Base-by-base conservation (phyloP, 2,888 invertebrate genomes). In the Molanna angustata region DNA sequence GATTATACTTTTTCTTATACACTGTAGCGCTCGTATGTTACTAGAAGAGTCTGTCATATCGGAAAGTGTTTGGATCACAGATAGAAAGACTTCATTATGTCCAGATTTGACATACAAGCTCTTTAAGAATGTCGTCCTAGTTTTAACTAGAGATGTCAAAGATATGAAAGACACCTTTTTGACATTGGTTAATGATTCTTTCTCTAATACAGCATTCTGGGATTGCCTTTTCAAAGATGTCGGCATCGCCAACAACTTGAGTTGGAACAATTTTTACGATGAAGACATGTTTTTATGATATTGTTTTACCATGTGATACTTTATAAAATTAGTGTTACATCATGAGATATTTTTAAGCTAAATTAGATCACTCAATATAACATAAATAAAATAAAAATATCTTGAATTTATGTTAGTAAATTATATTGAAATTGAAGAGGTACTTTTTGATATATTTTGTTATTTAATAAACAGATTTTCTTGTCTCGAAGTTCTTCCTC, bases 21-120 rank as follows among this genome's bases (percentile, higher is more conserved):
- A 72, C 59, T 66, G 73, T 50, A 73, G 73, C 17, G 67, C 71
- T 31, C 72, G 68, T 64, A 75, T 79, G 73, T 64, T 61, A 49
- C 62, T 62, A 45, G 59, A 65, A 18, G 61, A 65, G n/a, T 21
- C 45, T 41, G 54, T 58, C 17, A 52, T 57, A 43, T 48, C 44
- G 31, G 57, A 61, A 45, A 42, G 59, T 45, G 59, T 60, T 11
- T 78, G 78, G 78, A 59, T 63, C 9, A 63, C 64, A 35, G 63
- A 72, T 58, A 58, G 60, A 9, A 57, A 54, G 47, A 59, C 62
- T 41, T 66, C 64, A 20, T 58, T 67, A 52, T 71, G 66, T 60
- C 66, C 67, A 47, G 75, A 78, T 58, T 66, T 85, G 20, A 69
- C 71, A 53, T 80, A 78, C 63, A 66, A 70, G 1, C 74, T 80